Conservation (phyloP, 2,888 invertebrate genomes). For the Amphipoea oculea region DNA sequence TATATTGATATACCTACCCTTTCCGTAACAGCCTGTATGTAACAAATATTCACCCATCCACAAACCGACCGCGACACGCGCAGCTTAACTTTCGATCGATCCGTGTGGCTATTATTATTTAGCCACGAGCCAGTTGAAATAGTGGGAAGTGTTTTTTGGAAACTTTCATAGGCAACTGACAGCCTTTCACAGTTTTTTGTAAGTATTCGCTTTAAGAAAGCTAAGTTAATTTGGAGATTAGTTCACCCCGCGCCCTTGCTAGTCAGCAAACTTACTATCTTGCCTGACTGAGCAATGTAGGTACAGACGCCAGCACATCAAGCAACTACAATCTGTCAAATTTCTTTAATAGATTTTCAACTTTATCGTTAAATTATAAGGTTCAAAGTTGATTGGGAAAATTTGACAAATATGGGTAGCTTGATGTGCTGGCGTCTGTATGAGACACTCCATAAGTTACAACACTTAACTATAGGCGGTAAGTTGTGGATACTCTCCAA, state of each 20-base stretch:
- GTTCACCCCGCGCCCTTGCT: neutral
- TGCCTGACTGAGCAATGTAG: neutral
- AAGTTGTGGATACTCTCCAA: neutral
- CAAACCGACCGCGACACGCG: neutral
- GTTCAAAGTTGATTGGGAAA: no score
- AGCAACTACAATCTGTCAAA: no score
- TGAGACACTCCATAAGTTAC: neutral
- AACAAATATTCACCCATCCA: neutral
- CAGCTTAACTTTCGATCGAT: neutral
- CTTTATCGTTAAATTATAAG: no score
- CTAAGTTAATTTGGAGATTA: neutral
- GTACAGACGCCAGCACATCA: neutral
- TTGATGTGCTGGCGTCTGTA: no score
- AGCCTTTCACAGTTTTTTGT: neutral
- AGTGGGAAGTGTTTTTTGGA: neutral
- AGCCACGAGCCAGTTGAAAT: neutral
- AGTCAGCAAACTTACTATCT: neutral
- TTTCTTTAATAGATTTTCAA: no score
- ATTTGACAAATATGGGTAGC: no score
- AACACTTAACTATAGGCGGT: neutral
- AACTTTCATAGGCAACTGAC: neutral
- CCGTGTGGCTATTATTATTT: neutral
- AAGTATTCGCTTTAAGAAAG: neutral
- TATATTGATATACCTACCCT: no score
- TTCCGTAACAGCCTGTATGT: neutral